A percentile compares a stretch with the other conserved stretches of the same genome.
phyloP scores from a whole-genome alignment of 2,113 vertebrate genomes.

The Prionailurus bengalensis region DNA sequence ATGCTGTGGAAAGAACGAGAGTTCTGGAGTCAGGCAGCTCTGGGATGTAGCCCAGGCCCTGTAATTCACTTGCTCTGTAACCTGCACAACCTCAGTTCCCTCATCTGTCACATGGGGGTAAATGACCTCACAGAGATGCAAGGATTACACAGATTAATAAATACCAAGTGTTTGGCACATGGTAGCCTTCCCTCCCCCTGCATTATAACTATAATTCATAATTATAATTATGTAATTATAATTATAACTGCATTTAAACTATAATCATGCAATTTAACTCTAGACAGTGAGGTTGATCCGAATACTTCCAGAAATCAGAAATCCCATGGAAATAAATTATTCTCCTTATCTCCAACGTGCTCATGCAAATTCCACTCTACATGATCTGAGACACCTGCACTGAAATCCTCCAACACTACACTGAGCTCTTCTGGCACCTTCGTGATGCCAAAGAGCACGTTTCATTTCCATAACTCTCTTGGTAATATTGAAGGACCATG shows the following conservation, averaged over 20 bases:
- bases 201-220: not conserved
- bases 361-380: not conserved
- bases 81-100: not conserved
- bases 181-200: not conserved
- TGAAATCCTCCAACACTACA: not conserved
- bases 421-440: not conserved
- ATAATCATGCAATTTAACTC: slow-evolving; percentile 23
- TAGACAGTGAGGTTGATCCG: not conserved
- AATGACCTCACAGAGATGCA: not conserved
- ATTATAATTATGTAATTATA: too few species aligned
- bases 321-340: not conserved
- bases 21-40: not conserved
- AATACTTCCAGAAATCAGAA: not conserved
- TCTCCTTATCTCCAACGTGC: not conserved
- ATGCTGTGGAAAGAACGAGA: not conserved
- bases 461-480: not conserved
- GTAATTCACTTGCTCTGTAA: not conserved
- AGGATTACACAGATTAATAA: not conserved
- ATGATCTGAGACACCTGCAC: not conserved
- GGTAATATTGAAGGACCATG: not conserved
- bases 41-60: not conserved
- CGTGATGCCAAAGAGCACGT: not conserved
- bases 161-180: not conserved
- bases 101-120: not conserved
- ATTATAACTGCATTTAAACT: not conserved